A percentile compares a stretch with the other conserved stretches of the same genome.
Evolutionary conservation across 2,797 vertebrate genomes (phyloP).

Genomic region (Enteromius viviparus): DNA sequence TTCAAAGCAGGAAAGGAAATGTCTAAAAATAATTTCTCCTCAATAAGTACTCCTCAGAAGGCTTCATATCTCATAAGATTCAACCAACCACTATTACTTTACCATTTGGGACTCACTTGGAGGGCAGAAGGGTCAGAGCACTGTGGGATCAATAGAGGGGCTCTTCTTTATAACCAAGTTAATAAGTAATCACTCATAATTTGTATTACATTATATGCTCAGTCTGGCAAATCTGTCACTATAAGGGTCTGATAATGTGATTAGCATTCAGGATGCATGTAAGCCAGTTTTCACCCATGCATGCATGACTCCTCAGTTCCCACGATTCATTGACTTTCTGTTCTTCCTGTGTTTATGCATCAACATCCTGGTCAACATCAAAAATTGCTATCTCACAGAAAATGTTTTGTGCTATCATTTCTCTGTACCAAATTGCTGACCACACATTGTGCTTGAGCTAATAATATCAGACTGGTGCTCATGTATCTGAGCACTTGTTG

Average conservation of each 20-base stretch:
- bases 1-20: conserved; percentile 50
- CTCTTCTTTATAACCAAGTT: conserved; percentile 61
- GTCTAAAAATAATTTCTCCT: conserved; percentile 64
- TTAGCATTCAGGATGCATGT: conserved; percentile 58
- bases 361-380: conserved; percentile 10
- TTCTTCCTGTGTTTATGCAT: conserved; percentile 23
- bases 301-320: neutral
- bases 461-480: conserved; percentile 22
- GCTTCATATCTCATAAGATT: conserved; percentile 65
- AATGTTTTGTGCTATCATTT: neutral
- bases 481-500: conserved; percentile 42
- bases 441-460: neutral
- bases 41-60: conserved; percentile 59
- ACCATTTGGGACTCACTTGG: conserved; percentile 27
- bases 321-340: conserved; percentile 1
- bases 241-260: conserved; percentile 52
- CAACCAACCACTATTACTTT: conserved; percentile 46
- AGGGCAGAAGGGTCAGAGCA: conserved; percentile 57
- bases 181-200: conserved; percentile 55
- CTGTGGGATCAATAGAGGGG: conserved; percentile 61
- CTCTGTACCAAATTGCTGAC: neutral
- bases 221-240: conserved; percentile 45
- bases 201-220: conserved; percentile 61
- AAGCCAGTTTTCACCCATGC: neutral
- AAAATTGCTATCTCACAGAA: neutral